Conservation (phyloP, 2,888 invertebrate genomes). For the Chymomyza amoena region DNA sequence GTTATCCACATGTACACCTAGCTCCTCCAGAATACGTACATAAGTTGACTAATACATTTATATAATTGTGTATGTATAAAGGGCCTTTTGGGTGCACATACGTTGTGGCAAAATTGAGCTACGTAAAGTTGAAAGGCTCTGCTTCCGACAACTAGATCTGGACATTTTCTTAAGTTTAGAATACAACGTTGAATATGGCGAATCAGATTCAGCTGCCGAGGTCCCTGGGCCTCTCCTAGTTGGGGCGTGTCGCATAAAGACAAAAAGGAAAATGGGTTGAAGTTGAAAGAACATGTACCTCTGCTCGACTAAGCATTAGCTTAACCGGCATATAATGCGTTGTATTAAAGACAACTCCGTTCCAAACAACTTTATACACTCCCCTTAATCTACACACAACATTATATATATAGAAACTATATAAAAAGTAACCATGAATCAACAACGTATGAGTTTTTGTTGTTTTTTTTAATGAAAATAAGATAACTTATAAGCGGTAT, state of each 20-base stretch:
- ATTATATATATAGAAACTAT: too few relatives aligned
- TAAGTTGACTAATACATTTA: slow-evolving; percentile 2
- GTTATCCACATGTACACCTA: slow-evolving; percentile 27
- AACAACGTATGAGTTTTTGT: too few relatives aligned
- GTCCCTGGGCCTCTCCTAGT: not conserved
- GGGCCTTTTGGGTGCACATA: not conserved
- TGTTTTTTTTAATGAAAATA: too few relatives aligned
- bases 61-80: slow-evolving; percentile 25
- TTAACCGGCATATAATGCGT: slow-evolving; percentile 35
- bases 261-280: not conserved
- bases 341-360: slow-evolving; percentile 8
- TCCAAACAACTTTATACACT: not conserved
- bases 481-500: too few relatives aligned
- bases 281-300: slow-evolving; percentile 23
- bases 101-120: slow-evolving; percentile 49
- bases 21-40: slow-evolving; percentile 46
- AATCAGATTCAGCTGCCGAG: slow-evolving; percentile 23
- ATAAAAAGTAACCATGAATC: too few relatives aligned
- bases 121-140: slow-evolving; percentile 64
- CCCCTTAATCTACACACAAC: not conserved
- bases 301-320: slow-evolving; percentile 62
- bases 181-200: slow-evolving; percentile 32
- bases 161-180: slow-evolving; percentile 65
- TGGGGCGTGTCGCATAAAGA: slow-evolving; percentile 1
- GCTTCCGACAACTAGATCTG: slow-evolving; percentile 70